Conservation (phyloP, 2,113 vertebrate species). For the Aphyosemion australe region DNA sequence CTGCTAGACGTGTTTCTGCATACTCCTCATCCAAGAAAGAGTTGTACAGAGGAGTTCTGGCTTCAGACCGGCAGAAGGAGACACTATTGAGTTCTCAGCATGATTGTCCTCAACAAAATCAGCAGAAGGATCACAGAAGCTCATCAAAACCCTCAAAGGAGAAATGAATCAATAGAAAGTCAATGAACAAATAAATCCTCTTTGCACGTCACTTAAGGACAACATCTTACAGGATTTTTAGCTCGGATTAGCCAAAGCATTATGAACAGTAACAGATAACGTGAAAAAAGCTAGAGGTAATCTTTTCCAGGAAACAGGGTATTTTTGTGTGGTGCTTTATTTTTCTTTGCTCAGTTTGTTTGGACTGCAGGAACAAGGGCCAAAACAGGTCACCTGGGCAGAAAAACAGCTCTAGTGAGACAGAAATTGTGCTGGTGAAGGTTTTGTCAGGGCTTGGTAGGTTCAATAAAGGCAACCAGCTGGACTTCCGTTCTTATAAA, state of each 20-base stretch:
- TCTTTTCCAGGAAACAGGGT: too few species aligned
- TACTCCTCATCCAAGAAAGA: slow-evolving; percentile 18
- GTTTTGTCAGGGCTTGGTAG: too few species aligned
- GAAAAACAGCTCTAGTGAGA: too few species aligned
- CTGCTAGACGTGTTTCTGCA: slow-evolving; percentile 51
- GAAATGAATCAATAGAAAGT: not conserved
- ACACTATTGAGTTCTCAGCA: slow-evolving; percentile 21
- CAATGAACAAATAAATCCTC: not conserved
- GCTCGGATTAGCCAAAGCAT: too few species aligned
- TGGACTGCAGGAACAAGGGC: too few species aligned
- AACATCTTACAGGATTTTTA: not conserved
- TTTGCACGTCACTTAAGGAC: not conserved
- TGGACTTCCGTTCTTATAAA: too few species aligned
- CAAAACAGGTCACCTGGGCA: too few species aligned
- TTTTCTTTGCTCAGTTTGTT: too few species aligned
- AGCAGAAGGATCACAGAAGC: slow-evolving; percentile 26
- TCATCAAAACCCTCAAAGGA: slow-evolving; percentile 49
- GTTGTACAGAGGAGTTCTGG: slow-evolving; percentile 25
- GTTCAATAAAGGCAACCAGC: too few species aligned
- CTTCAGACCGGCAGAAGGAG: slow-evolving; percentile 54
- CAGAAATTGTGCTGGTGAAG: too few species aligned
- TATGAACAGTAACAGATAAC: not conserved
- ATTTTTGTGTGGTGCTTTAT: too few species aligned
- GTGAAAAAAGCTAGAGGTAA: too few species aligned
- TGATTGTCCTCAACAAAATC: slow-evolving; percentile 30